Evolutionary conservation across 2,888 invertebrate species (phyloP).

Genomic region (Barypeithes pellucidus): DNA sequence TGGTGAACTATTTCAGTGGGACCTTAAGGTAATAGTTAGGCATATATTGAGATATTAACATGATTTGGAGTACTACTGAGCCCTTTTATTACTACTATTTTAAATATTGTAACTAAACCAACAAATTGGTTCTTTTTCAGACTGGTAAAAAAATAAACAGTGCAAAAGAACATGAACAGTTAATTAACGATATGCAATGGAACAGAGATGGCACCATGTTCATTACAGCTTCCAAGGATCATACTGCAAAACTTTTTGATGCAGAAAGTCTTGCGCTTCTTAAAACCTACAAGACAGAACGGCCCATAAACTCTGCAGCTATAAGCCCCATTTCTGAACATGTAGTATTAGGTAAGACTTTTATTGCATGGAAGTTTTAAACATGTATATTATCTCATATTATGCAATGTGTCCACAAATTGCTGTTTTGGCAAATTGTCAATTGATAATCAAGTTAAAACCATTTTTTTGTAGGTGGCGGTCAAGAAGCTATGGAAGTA

Average conservation of each 20-base stretch:
- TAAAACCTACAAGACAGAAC: constrained; percentile 97
- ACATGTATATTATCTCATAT: no score
- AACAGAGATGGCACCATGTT: constrained; percentile 96
- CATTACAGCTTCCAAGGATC: constrained; percentile 97
- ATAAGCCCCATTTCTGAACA: constrained; percentile 97
- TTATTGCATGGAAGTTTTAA: background rate
- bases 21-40: constrained; percentile 79
- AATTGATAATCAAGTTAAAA: background rate
- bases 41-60: no score
- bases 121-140: constrained; percentile 68
- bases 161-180: constrained; percentile 86
- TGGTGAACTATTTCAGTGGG: constrained; percentile 95
- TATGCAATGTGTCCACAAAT: no score
- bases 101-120: background rate
- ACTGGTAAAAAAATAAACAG: constrained; percentile 87
- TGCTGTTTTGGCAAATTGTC: background rate
- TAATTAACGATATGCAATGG: constrained; percentile 97
- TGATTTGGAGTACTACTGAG: background rate
- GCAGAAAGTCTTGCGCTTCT: constrained; percentile 87
- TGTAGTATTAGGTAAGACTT: constrained; percentile 80
- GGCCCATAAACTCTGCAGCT: constrained; percentile 98
- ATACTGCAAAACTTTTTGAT: constrained; percentile 96
- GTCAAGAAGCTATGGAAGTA: constrained; percentile 99
- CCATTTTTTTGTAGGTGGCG: constrained; percentile 82
- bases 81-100: background rate